Base-by-base conservation (phyloP, 1,140 invertebrate genomes). In the Panagrolaimus sp. region DNA sequence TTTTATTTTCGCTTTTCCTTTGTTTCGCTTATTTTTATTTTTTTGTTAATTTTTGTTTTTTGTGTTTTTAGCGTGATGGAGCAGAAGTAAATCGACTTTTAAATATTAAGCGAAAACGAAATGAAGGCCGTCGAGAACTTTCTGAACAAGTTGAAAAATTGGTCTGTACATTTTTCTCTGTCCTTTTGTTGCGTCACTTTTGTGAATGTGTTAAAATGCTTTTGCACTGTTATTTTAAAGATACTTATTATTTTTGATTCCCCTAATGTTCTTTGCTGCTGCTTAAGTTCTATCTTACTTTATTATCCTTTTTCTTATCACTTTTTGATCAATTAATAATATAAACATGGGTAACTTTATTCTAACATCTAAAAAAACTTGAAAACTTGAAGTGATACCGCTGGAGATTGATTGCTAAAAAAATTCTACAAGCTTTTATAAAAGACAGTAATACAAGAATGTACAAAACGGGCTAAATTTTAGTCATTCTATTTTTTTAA, bases 131-230 rank as follows among this genome's bases (percentile, higher is more conserved):
- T 45, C 53, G 72, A 11, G 77, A 74, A 44, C 73, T 74, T 5
- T 68, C 66, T n/a, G 75, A 72, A 68, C 78, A 78, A 51, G 64
- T 78, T 65, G 65, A 77, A 38, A 74, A 69, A 72, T 67, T 77
- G 72, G 72, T 71, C 38, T 25, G 43, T 63, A n/a, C n/a, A n/a
- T 68, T 71, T 66, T n/a, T 44, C 69, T 62, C 13, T n/a, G 8
- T 72, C 63, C 11, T 16, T 47, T n/a, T 71, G 11, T 20, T 67
- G 9, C 70, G 47, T 31, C 65, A 47, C 13, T 61, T 70, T 75
- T 72, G 27, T 67, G 43, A n/a, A 20, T 64, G 7, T 66, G 27
- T 43, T 38, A 20, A 20, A 25, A 13, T 13, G 8, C 9, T 71
- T 23, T 23, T 11, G 9, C 31, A 61, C 25, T 63, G 44, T 42